These are phyloP conservation scores for Drosophila pseudoananassae DNA, from an alignment of 1,140 invertebrate genomes.

Conservation along the genomic window DNA sequence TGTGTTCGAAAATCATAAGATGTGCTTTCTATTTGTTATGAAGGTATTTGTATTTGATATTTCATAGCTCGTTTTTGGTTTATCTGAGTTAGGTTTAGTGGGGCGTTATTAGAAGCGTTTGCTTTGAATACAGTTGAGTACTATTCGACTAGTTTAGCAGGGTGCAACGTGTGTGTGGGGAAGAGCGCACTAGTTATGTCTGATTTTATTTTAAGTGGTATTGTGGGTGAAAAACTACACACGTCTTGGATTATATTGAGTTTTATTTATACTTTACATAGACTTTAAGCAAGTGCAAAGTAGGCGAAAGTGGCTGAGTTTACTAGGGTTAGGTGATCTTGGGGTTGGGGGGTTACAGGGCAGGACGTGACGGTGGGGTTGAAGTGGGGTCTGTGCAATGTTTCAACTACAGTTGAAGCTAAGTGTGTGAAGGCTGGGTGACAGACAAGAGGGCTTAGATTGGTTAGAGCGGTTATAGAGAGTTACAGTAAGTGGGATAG, in stretches of 20 bases:
- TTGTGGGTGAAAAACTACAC: constrained; percentile 73
- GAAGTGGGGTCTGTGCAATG: constrained; percentile 40
- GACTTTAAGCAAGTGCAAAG: constrained; percentile 68
- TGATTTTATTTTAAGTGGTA: constrained; percentile 29
- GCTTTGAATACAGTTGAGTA: constrained; percentile 56
- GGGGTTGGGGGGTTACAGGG: background rate
- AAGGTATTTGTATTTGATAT: constrained; percentile 77
- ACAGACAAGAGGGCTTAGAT: constrained; percentile 47
- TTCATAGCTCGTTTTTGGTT: constrained; percentile 77
- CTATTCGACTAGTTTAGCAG: constrained; percentile 61
- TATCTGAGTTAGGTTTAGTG: constrained; percentile 68
- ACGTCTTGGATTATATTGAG: constrained; percentile 60
- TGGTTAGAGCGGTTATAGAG: constrained; percentile 53
- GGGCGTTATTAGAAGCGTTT: constrained; percentile 64
- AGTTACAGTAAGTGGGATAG: constrained; percentile 41
- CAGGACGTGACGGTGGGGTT: background rate
- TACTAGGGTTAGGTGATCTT: constrained; percentile 6
- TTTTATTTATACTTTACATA: constrained; percentile 51
- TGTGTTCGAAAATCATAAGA: constrained; percentile 53
- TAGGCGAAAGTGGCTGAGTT: constrained; percentile 54
- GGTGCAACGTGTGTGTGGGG: constrained; percentile 70
- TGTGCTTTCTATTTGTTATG: constrained; percentile 81
- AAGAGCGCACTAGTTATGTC: constrained; percentile 66
- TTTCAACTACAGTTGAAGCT: constrained; percentile 70
- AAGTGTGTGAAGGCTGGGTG: constrained; percentile 45